phyloP scores from a whole-genome alignment of 2,797 vertebrate species.

The Pipistrellus pipistrellus region DNA sequence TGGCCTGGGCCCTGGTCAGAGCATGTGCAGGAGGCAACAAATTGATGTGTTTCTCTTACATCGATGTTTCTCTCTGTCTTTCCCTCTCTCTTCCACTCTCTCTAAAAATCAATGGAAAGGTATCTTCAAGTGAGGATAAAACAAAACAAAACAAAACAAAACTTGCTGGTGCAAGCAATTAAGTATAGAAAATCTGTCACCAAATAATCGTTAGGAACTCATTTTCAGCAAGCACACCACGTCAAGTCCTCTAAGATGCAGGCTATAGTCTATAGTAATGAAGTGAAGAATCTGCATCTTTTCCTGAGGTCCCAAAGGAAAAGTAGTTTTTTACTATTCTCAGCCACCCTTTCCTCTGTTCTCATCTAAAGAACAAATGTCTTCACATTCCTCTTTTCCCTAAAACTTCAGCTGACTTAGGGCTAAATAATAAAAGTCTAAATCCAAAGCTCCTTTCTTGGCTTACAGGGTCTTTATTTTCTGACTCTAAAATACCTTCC shows the following conservation, averaged over 20 bases:
- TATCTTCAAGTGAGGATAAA: no score
- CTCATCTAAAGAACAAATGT: background rate
- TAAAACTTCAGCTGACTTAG: background rate
- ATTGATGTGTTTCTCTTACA: no score
- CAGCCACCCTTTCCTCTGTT: background rate
- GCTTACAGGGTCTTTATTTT: background rate
- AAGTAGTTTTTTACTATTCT: background rate
- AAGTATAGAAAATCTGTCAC: conserved; percentile 45
- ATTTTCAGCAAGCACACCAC: background rate
- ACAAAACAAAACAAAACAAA: background rate
- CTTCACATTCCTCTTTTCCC: background rate
- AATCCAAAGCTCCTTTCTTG: background rate
- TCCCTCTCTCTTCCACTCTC: no score
- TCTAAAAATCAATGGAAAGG: no score
- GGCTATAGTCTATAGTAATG: background rate
- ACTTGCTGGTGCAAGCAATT: background rate
- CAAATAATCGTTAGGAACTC: background rate
- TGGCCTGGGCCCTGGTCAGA: no score
- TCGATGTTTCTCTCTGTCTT: no score
- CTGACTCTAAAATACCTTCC: conserved; percentile 13
- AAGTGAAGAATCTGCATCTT: background rate
- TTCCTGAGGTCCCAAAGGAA: background rate
- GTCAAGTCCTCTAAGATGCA: background rate
- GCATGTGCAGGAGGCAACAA: no score
- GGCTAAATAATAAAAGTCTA: background rate